A percentile compares a stretch with the other conserved stretches of the same genome.
Conservation (phyloP, 2,797 vertebrate species). For the Anomalospiza imberbis region DNA sequence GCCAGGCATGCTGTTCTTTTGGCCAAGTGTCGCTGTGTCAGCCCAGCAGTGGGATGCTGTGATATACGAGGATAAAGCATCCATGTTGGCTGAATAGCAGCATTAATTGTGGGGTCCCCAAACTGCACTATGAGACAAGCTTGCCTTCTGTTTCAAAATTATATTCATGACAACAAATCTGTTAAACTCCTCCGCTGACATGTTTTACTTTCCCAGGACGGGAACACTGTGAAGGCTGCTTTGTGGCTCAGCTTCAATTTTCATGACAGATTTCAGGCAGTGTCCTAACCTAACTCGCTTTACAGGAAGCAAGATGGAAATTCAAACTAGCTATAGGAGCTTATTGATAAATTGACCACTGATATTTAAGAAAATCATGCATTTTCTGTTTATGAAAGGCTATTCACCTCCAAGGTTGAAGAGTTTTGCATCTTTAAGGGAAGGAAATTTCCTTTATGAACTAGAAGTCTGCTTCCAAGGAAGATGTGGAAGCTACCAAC, state of each 20-base stretch:
- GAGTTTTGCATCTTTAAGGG: neutral
- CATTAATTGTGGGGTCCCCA: constrained; percentile 48
- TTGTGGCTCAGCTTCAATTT: constrained; percentile 14
- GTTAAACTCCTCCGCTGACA: constrained; percentile 62
- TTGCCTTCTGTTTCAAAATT: constrained; percentile 72
- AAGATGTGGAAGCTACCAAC: neutral
- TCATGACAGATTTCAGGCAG: neutral
- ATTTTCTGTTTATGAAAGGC: neutral
- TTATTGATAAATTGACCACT: neutral
- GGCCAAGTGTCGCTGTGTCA: neutral
- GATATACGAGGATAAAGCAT: neutral
- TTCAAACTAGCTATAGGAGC: neutral
- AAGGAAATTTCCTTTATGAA: neutral
- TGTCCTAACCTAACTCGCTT: neutral
- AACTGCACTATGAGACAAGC: constrained; percentile 57
- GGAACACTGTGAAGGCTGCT: constrained; percentile 56
- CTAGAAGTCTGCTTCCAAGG: neutral
- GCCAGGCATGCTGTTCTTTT: neutral
- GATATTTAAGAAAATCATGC: neutral
- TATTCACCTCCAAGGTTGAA: neutral
- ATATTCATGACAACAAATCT: constrained; percentile 72
- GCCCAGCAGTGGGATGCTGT: neutral
- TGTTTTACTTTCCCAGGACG: constrained; percentile 58
- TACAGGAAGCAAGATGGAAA: neutral
- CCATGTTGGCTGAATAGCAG: constrained; percentile 29